A percentile compares a stretch with the other conserved stretches of the same genome.
These are phyloP conservation scores for Enteromius trimaculatus DNA, from an alignment of 2,797 vertebrate genomes.

Conservation along the genomic window DNA sequence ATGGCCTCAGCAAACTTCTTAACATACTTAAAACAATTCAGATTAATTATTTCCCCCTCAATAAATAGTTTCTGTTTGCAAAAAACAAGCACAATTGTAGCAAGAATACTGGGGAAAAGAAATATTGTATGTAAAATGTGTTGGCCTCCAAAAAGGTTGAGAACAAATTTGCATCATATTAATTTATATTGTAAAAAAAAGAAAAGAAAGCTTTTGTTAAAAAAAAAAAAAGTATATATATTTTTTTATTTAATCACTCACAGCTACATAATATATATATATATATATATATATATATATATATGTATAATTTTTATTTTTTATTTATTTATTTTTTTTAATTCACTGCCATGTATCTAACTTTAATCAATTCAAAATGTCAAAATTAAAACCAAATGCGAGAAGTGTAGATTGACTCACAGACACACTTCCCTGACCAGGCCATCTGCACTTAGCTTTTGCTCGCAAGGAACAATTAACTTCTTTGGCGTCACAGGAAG, in stretches of 20 bases:
- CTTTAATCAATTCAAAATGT: background rate
- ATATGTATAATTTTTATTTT: too few relatives aligned
- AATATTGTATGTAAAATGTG: background rate
- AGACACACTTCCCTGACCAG: background rate
- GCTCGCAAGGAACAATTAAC: background rate
- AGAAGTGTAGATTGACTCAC: background rate
- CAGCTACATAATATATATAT: background rate
- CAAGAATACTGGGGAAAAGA: background rate
- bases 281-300: too few relatives aligned
- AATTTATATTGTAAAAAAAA: constrained; percentile 45
- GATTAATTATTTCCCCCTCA: too few relatives aligned
- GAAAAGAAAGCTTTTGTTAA: constrained; percentile 52
- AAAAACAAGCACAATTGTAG: background rate
- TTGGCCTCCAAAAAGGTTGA: background rate
- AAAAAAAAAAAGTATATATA: background rate
- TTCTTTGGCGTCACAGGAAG: constrained; percentile 26
- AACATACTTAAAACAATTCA: background rate
- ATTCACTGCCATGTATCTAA: background rate
- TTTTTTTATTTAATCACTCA: background rate
- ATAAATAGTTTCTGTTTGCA: background rate
- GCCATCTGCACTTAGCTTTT: background rate
- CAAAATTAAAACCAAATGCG: background rate
- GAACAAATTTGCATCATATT: constrained; percentile 53
- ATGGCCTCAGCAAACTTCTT: constrained; percentile 2
- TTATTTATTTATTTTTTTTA: background rate